These are phyloP conservation scores for Leucopsar rothschildi DNA, from an alignment of 2,113 vertebrate species.

Conservation along the genomic window DNA sequence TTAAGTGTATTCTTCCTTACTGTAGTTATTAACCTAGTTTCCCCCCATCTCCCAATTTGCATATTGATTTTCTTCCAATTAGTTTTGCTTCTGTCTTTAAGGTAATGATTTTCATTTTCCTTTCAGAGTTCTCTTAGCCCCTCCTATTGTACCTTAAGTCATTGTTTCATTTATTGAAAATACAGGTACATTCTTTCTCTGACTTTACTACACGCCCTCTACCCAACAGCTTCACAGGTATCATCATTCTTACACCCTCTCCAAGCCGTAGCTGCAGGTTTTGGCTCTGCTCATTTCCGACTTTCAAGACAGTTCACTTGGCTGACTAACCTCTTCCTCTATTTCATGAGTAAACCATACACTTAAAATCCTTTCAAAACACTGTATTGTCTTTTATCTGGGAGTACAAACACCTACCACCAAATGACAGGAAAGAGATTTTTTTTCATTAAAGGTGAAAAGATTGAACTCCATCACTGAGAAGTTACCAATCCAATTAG, in stretches of 20 bases:
- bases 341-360: background rate
- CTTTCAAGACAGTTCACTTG: background rate
- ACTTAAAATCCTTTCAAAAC: background rate
- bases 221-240: background rate
- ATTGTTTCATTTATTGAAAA: background rate
- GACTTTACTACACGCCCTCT: background rate
- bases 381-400: background rate
- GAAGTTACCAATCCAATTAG: background rate
- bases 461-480: background rate
- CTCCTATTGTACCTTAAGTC: background rate
- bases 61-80: background rate
- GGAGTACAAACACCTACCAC: background rate
- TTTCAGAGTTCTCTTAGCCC: background rate
- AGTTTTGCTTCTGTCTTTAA: background rate
- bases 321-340: background rate
- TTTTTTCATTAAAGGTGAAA: background rate
- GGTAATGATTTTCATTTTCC: background rate
- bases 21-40: background rate
- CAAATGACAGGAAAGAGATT: background rate
- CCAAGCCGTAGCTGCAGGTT: background rate
- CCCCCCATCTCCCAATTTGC: background rate
- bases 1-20: background rate
- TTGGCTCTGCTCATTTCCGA: background rate
- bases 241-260: background rate
- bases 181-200: background rate